Evolutionary conservation across 2,113 vertebrate genomes (phyloP).

Genomic region (Phalacrocorax carbo): DNA sequence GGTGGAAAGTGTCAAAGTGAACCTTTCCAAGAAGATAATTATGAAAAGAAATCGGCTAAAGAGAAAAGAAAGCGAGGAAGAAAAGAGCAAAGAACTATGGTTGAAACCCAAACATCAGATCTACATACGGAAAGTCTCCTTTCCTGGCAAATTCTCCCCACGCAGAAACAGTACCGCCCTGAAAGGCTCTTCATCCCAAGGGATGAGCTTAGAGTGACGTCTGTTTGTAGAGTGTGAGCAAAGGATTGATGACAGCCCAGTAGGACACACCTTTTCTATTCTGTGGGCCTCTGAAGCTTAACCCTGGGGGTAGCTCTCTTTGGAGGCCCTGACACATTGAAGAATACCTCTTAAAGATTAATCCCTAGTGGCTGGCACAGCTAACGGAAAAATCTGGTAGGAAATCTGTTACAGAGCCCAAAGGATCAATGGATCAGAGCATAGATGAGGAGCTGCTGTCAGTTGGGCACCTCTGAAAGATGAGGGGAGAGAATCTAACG

Average conservation of each 20-base stretch:
- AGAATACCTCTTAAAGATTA: not conserved
- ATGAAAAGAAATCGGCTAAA: not conserved
- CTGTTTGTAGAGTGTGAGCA: not conserved
- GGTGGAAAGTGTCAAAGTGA: not conserved
- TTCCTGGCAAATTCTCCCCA: not conserved
- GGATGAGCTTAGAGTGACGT: not conserved
- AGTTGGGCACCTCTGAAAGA: not conserved
- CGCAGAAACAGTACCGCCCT: not conserved
- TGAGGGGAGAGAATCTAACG: not conserved
- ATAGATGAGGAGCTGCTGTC: not conserved
- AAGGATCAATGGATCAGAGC: not conserved
- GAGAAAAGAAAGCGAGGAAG: not conserved
- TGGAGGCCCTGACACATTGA: not conserved
- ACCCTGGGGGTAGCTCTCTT: not conserved
- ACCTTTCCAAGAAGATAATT: not conserved
- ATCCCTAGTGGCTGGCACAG: not conserved
- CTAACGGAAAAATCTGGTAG: not conserved
- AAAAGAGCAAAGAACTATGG: not conserved
- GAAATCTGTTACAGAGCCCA: not conserved
- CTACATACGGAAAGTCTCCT: not conserved
- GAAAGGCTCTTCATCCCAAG: not conserved
- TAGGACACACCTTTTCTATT: not conserved
- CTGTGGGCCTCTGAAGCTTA: not conserved
- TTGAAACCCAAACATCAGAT: not conserved
- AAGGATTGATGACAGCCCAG: not conserved